Base-by-base conservation (phyloP, 2,888 invertebrate genomes). In the Drosophila stalkeri region DNA sequence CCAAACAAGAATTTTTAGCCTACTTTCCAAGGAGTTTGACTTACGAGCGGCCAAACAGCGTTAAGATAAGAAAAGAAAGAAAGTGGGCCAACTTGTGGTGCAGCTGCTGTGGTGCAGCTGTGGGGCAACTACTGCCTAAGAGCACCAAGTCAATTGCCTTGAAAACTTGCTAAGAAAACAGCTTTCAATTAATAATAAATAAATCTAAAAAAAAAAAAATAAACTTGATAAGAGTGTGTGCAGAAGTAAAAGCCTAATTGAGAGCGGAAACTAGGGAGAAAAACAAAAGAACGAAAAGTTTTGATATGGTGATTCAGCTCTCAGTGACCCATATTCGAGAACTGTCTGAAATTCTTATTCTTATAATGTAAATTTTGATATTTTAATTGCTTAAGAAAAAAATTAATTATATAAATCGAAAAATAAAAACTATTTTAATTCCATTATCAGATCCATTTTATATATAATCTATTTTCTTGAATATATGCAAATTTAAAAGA, bases 11-110 rank as follows among this genome's bases (percentile, higher is more conserved):
- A 55, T 63, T 41, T 44, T 41, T 44, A 51, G 62, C 63, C 66
- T 71, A 65, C 59, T 66, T 70, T 63, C 62, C 63, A 54, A 46
- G 66, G 39, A 77, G 79, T 67, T 35, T 75, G 78, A 62, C 77
- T 78, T 71, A 60, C 59, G 71, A 64, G 46, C 62, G 31, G n/a
- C 49, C 70, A 74, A 74, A n/a, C 46, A 23, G 49, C 72, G 46
- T 1, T 9, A 7, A 61, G 79, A 78, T 79, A 79, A 75, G 62
- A 49, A 35, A n/a, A n/a, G 31, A 37, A 33, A 16, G 49, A 49
- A 75, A 75, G 44, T 75, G 65, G 75, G 75, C 37, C 57, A 39
- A 27, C 3, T 6, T n/a, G 39, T n/a, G 39, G 54, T 37, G 39
- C 71, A 74, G 54, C 67, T 64, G 61, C 49, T 4, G 37, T 8